Evolutionary conservation across 92 coral and sea anemone genomes (phyloP), one percentile per base, ranked within the genome.

Genomic region (Paragorgia papillata): DNA sequence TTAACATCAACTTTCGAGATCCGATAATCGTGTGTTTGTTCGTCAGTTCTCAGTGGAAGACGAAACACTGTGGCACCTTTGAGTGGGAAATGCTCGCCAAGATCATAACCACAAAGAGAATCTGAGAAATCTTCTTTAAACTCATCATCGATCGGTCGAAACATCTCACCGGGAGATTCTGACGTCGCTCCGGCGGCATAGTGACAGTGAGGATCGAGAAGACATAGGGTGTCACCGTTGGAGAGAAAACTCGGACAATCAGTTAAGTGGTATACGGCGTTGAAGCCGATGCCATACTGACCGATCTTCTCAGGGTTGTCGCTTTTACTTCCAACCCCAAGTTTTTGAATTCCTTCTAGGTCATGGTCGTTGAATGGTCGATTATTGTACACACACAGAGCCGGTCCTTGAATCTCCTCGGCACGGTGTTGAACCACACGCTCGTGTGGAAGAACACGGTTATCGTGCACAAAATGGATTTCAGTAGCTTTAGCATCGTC

Each of bases 181-280:
- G 75, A 31, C 2, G 97, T 88, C 19, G 97, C 97, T 48, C 83
- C 94, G 12, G 97, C 97, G 19, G 97, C 99, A 64, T 89, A 89
- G 41, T 85, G 85, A 15, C 94, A 91, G 80, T 91, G 99, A 7
- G 99, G 99, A 31, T 95, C 99, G 27, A 91, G 82, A 62, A 91
- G 83, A 55, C 97, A 95, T 17, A 95, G 79, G 17, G 86, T 79
- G 25, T 87, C 80, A 10, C 84, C 95, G 62, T 89, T 83, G 27
- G 95, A 88, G 39, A 95, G 34, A 54, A 95, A 95, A 62, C 95
- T 91, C 60, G 99, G 97, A 32, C 99, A 95, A 67, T 95, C 99
- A 6, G 99, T 95, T 7, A 95, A 49, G 62, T 95, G 99, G 61
- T 91, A 95, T 33, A 95, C 97, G 3, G 97, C 95, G 73, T 89